Evolutionary conservation across 2,113 vertebrate species (phyloP).

Genomic region (Caracal caracal): DNA sequence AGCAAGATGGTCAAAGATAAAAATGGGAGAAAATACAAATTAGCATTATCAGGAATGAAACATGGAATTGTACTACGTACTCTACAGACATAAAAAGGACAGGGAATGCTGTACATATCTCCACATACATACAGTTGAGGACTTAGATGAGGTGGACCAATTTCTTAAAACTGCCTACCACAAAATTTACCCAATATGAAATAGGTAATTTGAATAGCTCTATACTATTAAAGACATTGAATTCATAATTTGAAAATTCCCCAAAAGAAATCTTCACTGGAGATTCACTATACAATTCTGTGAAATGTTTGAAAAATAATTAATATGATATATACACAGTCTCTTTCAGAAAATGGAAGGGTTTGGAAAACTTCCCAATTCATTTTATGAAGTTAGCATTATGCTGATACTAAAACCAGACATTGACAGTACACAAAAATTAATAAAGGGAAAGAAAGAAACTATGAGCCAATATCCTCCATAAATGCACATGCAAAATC

Average conservation of each 20-base stretch:
- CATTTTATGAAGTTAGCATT: neutral
- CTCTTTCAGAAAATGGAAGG: neutral
- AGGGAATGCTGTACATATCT: neutral
- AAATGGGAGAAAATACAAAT: neutral
- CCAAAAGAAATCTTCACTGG: neutral
- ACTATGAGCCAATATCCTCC: neutral
- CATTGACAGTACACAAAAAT: neutral
- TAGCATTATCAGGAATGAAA: neutral
- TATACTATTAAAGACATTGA: neutral
- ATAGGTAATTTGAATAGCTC: neutral
- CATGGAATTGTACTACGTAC: neutral
- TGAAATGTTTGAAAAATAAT: neutral
- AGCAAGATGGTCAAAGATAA: neutral
- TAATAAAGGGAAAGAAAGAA: neutral
- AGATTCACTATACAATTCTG: neutral
- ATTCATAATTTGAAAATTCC: constrained; percentile 8
- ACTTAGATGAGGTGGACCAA: neutral
- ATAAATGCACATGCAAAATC: neutral
- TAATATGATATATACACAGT: neutral
- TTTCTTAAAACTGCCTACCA: neutral
- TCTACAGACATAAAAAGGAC: neutral
- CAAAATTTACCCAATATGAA: neutral
- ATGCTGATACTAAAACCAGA: neutral
- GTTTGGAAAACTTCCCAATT: neutral
- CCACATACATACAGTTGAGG: neutral